Percentiles rank a stretch among this genome's conserved stretches.
phyloP scores from a whole-genome alignment of 2,888 invertebrate species.

The Orchestes rusci region DNA sequence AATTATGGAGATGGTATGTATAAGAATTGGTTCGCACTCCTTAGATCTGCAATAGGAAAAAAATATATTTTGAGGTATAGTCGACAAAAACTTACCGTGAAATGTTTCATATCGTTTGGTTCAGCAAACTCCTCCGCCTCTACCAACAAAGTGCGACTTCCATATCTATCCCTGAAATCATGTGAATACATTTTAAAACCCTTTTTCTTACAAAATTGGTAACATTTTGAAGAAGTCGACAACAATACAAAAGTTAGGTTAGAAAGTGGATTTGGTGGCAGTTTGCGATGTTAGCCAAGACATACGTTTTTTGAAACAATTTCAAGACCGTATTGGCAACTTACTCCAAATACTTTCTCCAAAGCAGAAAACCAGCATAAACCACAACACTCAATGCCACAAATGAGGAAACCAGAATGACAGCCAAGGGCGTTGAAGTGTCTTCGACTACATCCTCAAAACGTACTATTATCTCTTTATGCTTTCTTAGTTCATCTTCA shows the following conservation, averaged over 20 bases:
- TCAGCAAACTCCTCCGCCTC: conserved; percentile 44
- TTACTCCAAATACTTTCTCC: conserved; percentile 46
- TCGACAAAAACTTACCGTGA: conserved; percentile 38
- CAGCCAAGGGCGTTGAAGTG: conserved; percentile 22
- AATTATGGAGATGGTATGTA: no score
- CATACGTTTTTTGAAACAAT: no score
- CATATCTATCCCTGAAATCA: conserved; percentile 39
- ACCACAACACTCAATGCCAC: conserved; percentile 38
- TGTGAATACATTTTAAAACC: not conserved
- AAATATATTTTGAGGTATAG: no score
- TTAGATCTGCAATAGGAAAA: no score
- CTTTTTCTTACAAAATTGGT: not conserved
- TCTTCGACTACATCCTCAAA: not conserved
- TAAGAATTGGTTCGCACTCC: no score
- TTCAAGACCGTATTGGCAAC: conserved; percentile 24
- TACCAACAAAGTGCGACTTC: conserved; percentile 45
- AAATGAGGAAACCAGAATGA: conserved; percentile 34
- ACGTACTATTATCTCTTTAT: conserved; percentile 1
- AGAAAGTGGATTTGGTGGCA: no score
- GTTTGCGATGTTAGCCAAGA: no score
- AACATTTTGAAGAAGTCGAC: no score
- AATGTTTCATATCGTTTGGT: conserved; percentile 42
- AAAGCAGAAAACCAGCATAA: conserved; percentile 41
- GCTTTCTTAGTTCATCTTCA: conserved; percentile 22
- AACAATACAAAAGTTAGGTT: no score